Evolutionary conservation across 2,113 vertebrate species (phyloP).

Genomic region (Chaenogobius annularis): DNA sequence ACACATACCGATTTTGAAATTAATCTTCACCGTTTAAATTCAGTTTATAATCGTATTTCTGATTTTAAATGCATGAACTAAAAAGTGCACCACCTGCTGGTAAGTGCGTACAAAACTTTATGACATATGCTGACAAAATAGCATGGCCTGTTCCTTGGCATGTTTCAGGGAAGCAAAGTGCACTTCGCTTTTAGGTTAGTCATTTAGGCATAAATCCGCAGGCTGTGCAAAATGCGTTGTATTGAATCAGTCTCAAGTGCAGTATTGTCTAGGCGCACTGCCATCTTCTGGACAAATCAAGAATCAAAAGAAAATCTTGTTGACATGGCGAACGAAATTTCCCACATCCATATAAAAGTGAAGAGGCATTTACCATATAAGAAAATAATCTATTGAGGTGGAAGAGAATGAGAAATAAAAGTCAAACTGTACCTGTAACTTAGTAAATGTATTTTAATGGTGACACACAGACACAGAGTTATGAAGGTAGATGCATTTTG

Average conservation of each 20-base stretch:
- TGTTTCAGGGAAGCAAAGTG: neutral
- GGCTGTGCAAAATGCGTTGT: neutral
- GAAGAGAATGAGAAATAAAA: neutral
- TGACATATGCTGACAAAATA: neutral
- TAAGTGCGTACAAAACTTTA: conserved; percentile 3
- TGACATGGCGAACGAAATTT: no score
- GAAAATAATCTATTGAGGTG: no score
- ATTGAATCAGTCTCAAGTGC: neutral
- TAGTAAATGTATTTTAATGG: neutral
- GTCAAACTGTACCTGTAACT: neutral
- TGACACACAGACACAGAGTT: neutral
- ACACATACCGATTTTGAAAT: neutral
- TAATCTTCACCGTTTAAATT: neutral
- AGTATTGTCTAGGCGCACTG: neutral
- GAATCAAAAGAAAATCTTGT: neutral
- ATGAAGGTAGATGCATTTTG: neutral
- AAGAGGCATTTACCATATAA: neutral
- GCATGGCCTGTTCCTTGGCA: neutral
- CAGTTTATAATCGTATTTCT: neutral
- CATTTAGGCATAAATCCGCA: no score
- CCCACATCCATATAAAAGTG: no score
- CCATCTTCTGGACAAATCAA: neutral
- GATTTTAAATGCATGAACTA: neutral
- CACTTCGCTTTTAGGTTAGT: neutral
- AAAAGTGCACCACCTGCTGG: conserved; percentile 57